Base-by-base conservation (phyloP, 2,797 vertebrate species). In the Pantherophis alleghaniensis region DNA sequence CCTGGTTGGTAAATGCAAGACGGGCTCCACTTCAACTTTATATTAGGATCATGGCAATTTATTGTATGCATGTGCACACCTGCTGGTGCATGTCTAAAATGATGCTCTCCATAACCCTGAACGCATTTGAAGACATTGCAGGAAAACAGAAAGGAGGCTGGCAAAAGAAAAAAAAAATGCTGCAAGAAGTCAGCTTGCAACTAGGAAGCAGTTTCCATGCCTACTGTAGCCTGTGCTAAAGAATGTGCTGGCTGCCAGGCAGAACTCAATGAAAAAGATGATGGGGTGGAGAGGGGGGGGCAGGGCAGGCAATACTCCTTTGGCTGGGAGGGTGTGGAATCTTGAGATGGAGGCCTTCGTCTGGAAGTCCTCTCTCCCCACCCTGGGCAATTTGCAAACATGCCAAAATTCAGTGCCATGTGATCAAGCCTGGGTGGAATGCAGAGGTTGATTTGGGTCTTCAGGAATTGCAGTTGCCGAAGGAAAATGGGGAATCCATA, bases 161-260 rank as follows among this genome's bases (percentile, higher is more conserved):
- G 47, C 22, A 42, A 42, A 24, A 96, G 93, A 14, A 37, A 92
- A 95, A 95, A 96, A 94, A 57, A 96, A 96, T 26, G 61, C 60
- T 55, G 60, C 95, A 95, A 59, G 94, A 92, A 98, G 97, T 96
- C 97, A 96, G 97, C 96, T 96, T 96, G 97, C 95, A 96, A 96
- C 95, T 96, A 96, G 96, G 96, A 96, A 96, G 97, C 94, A 97
- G 98, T 98, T 98, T 97, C 98, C 98, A 98, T 98, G 98, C 98
- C 98, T 96, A 98, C 98, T 97, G 97, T 87, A 97, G 97, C 97
- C 96, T 87, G 53, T 95, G 97, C 97, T 97, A 94, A 97, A 98
- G 98, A 98, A 98, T 98, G 98, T 96, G 96, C 96, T 96, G 96
- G 97, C 98, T 97, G 97, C 97, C 97, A 97, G 95, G 95, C 97